A percentile compares a stretch with the other conserved stretches of the same genome.
Conservation (phyloP, 2,113 vertebrate species). For the Aptenodytes patagonicus region DNA sequence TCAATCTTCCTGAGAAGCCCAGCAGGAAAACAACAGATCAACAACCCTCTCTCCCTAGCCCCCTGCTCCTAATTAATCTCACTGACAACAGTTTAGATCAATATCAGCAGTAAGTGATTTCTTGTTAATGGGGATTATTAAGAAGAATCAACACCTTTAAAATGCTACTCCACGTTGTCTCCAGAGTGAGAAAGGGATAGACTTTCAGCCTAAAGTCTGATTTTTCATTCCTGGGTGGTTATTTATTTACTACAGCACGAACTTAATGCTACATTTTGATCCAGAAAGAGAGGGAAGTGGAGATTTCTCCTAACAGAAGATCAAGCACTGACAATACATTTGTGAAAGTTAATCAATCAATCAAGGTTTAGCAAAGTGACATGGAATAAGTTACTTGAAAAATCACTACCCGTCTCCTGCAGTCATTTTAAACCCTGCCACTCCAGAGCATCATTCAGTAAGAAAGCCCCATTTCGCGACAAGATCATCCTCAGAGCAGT, state of each 20-base stretch:
- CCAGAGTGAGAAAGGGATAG: neutral
- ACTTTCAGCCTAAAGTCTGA: neutral
- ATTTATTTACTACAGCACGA: neutral
- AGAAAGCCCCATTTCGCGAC: neutral
- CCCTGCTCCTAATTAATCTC: constrained; percentile 31
- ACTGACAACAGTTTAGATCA: constrained; percentile 41
- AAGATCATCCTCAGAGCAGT: neutral
- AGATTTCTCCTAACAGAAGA: neutral
- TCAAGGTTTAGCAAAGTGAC: neutral
- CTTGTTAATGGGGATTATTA: constrained; percentile 50
- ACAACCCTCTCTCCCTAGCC: neutral
- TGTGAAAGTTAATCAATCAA: neutral
- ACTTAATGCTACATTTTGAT: neutral
- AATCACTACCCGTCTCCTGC: neutral
- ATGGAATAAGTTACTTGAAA: neutral
- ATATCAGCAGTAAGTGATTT: constrained; percentile 33
- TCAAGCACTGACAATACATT: neutral
- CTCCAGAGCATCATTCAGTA: neutral
- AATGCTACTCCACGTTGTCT: neutral
- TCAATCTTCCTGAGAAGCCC: neutral
- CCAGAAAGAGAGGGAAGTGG: neutral
- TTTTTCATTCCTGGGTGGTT: neutral
- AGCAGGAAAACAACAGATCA: constrained; percentile 12
- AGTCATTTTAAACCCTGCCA: neutral
- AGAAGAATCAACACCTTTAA: constrained; percentile 51